phyloP scores from a whole-genome alignment of 2,113 vertebrate genomes.

The Channa maculata region DNA sequence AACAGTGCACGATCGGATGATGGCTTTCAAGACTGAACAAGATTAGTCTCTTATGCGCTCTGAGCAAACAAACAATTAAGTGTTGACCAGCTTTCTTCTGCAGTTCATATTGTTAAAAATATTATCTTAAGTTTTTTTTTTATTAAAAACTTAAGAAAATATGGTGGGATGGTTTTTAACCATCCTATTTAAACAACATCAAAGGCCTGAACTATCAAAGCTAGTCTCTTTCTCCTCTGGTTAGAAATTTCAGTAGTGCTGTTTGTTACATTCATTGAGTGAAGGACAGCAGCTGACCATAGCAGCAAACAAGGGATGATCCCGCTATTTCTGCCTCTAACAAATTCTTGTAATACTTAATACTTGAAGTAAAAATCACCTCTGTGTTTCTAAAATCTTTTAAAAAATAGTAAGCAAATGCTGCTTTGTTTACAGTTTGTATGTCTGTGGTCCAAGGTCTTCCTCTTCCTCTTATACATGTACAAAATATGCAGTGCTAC shows the following conservation, averaged over 20 bases:
- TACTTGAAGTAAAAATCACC: no score
- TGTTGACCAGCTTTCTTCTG: neutral
- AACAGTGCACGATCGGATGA: constrained; percentile 3
- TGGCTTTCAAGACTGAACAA: constrained; percentile 28
- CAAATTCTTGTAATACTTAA: no score
- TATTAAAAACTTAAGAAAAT: neutral
- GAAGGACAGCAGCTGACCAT: neutral
- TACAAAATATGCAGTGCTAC: no score
- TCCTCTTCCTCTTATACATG: no score
- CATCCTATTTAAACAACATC: neutral
- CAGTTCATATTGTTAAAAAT: neutral
- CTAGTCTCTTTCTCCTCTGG: neutral
- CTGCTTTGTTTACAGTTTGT: no score
- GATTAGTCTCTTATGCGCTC: constrained; percentile 7
- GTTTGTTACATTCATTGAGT: neutral
- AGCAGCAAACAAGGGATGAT: no score
- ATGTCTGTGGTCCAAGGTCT: no score
- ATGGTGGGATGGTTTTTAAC: neutral
- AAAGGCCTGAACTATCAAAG: no score
- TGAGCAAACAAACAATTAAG: constrained; percentile 34
- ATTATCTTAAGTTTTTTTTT: neutral
- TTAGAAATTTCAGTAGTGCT: neutral
- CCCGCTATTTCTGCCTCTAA: no score
- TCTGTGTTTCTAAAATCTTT: no score
- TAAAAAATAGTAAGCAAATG: no score